Conservation (phyloP, 2,888 invertebrate genomes). For the Ischnura elegans region DNA sequence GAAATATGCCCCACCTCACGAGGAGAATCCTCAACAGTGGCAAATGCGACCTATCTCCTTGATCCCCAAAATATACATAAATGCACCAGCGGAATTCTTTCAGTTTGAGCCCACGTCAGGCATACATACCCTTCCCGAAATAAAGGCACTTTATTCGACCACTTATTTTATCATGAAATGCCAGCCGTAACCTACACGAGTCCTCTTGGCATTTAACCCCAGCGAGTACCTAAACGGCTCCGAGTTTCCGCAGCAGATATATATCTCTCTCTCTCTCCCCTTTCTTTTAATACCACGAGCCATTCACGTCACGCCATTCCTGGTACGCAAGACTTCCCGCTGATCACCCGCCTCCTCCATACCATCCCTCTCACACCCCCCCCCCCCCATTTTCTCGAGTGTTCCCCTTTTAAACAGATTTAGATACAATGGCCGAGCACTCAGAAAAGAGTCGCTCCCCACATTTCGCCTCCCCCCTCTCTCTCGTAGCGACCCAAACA, state of each 20-base stretch:
- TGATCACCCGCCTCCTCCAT: not conserved
- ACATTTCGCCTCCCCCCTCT: not conserved
- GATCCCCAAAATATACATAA: not conserved
- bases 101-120: not conserved
- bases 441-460: not conserved
- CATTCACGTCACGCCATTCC: not conserved
- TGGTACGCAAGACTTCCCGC: not conserved
- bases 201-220: not conserved
- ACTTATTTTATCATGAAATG: not conserved
- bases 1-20: not conserved
- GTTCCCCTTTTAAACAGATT: conserved; percentile 1
- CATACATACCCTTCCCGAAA: not conserved
- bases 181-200: not conserved
- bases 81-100: not conserved
- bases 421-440: conserved; percentile 9
- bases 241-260: not conserved
- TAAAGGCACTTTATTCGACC: not conserved
- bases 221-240: not conserved
- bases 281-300: not conserved
- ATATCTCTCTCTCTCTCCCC: no score
- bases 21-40: not conserved
- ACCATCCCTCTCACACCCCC: not conserved
- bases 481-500: conserved; percentile 37
- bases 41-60: not conserved
- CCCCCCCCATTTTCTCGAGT: no score